Evolutionary conservation across 2,113 vertebrate genomes (phyloP).

Genomic region (Geococcyx californianus): DNA sequence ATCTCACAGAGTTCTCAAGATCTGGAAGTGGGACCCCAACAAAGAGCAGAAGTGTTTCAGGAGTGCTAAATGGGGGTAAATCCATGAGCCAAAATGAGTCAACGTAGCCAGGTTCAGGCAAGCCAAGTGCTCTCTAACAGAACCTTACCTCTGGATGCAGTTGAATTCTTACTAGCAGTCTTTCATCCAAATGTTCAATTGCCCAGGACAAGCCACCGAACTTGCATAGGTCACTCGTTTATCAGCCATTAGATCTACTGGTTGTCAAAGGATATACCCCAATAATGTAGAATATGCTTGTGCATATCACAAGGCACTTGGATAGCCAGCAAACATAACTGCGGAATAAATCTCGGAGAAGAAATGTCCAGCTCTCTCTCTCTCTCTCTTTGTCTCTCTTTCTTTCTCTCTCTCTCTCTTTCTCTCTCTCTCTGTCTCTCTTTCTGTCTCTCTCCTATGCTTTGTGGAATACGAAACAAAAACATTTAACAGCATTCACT

Average conservation of each 20-base stretch:
- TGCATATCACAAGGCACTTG: constrained; percentile 73
- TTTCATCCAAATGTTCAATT: constrained; percentile 77
- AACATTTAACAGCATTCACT: constrained; percentile 75
- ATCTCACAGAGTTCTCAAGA: constrained; percentile 97
- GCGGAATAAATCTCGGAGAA: constrained; percentile 58
- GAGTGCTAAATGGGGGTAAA: constrained; percentile 96
- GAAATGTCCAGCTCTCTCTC: constrained; percentile 72
- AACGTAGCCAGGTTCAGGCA: constrained; percentile 89
- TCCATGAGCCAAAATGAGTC: constrained; percentile 97
- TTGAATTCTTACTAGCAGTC: constrained; percentile 87
- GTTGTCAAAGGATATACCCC: constrained; percentile 70
- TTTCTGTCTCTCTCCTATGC: constrained; percentile 73
- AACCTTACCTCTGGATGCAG: constrained; percentile 93
- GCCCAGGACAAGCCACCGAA: constrained; percentile 80
- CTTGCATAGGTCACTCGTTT: constrained; percentile 72
- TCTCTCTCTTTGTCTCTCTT: constrained; percentile 75
- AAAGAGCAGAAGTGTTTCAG: constrained; percentile 97
- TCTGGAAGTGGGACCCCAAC: constrained; percentile 98
- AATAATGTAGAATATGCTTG: constrained; percentile 69
- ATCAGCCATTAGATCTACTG: constrained; percentile 77
- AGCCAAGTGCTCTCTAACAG: constrained; percentile 82
- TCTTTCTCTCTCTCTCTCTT: constrained; percentile 68
- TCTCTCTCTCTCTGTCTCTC: constrained; percentile 66
- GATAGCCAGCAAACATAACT: constrained; percentile 75
- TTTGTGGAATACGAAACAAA: constrained; percentile 83